Evolutionary conservation across 2,113 vertebrate genomes (phyloP), one percentile per base, ranked within the genome.

Genomic region (Meles meles): DNA sequence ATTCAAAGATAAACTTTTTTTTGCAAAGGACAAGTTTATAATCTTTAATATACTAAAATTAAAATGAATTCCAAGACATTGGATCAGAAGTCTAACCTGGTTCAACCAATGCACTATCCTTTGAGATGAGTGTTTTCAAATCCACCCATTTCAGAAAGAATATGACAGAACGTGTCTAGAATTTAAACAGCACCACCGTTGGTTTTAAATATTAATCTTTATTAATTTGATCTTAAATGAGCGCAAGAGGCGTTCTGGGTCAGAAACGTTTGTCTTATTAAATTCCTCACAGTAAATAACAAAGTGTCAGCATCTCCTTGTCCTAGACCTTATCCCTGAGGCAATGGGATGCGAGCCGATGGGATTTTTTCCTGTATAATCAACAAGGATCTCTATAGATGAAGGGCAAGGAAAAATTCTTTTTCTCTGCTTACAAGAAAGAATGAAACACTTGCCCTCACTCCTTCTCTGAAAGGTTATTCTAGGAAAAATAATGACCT

Each of bases 151-250:
- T 92, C 42, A 55, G 52, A 55, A 69, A 39, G 27, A 94, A 59
- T 84, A n/a, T 44, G 4, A 76, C 31, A 44, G 18, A 63, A 87
- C 11, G 21, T 18, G 8, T 3, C n/a, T 76, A 67, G 31, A 74
- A 92, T 65, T 76, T 81, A 47, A 91, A 59, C 9, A 88, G 20
- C 8, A 29, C 14, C 6, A 42, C 0, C 55, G 0, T 37, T 42
- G 3, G 5, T 52, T 95, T 85, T 94, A 71, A 89, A 74, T 61
- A 80, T 42, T 92, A 52, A 47, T 52, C 14, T 55, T 77, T 82
- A 77, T 79, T 92, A 80, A 92, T 74, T 85, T 94, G 10, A 59
- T 72, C n/a, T 57, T 89, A 80, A 89, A 55, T 84, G 49, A 94
- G 3, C 59, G 65, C 29, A 74, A 72, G 12, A 92, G 20, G 27